These are phyloP conservation scores for Quadroppia sp. DNA, from an alignment of 2,888 invertebrate species.

Conservation along the genomic window DNA sequence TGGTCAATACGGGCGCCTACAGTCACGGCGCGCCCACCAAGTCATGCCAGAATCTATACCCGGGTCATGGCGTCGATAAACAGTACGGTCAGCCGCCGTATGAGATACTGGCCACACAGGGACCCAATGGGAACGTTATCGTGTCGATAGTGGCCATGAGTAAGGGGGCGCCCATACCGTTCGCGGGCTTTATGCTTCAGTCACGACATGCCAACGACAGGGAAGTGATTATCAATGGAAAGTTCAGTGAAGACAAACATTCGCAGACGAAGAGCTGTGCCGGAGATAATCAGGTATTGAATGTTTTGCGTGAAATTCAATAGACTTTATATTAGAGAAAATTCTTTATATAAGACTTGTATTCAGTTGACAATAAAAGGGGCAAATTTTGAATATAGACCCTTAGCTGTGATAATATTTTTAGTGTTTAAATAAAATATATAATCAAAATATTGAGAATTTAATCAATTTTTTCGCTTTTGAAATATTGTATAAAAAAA, in stretches of 20 bases:
- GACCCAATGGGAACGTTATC: slow-evolving; percentile 19
- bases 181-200: slow-evolving; percentile 64
- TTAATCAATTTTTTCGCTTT: too few species aligned
- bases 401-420: too few species aligned
- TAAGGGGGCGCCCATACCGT: too few species aligned
- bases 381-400: too few species aligned
- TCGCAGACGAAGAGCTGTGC: slow-evolving; percentile 35
- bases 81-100: slow-evolving; percentile 49
- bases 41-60: slow-evolving; percentile 51
- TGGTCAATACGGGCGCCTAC: slow-evolving; percentile 12
- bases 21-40: slow-evolving; percentile 51
- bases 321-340: too few species aligned
- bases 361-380: too few species aligned
- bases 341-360: too few species aligned
- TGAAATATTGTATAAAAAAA: too few species aligned
- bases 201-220: slow-evolving; percentile 56
- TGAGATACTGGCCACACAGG: slow-evolving; percentile 43
- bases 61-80: slow-evolving; percentile 49
- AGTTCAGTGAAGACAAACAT: slow-evolving; percentile 34
- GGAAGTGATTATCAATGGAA: slow-evolving; percentile 42
- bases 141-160: slow-evolving; percentile 28
- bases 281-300: slow-evolving; percentile 39
- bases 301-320: too few species aligned
- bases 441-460: too few species aligned
- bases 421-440: too few species aligned